Evolutionary conservation across 2,797 vertebrate genomes (phyloP).

Genomic region (Sebastes kiyomatsui): DNA sequence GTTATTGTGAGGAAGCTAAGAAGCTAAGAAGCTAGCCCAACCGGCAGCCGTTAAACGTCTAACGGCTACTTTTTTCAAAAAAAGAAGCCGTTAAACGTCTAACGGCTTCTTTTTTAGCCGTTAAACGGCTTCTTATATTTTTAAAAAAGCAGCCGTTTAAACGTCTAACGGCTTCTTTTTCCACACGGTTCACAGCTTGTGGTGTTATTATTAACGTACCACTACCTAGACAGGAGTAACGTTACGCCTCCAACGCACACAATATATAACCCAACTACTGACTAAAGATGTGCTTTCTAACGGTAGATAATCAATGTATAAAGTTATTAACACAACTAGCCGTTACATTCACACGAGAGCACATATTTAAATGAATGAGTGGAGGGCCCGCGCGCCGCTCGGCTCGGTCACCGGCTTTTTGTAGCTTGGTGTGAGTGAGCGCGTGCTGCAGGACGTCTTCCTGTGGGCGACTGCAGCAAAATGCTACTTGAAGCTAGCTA

Average conservation of each 20-base stretch:
- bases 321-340: neutral
- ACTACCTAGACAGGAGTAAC: neutral
- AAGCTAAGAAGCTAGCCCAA: too few species aligned
- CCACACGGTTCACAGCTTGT: neutral
- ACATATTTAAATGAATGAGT: constrained; percentile 63
- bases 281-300: neutral
- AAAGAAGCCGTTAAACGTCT: too few species aligned
- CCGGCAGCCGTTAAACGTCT: too few species aligned
- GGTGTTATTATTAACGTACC: neutral
- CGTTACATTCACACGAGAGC: neutral
- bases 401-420: constrained; percentile 59
- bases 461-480: constrained; percentile 75
- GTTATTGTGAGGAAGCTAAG: too few species aligned
- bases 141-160: too few species aligned
- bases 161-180: too few species aligned
- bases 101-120: too few species aligned
- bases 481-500: constrained; percentile 37
- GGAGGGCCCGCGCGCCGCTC: constrained; percentile 56
- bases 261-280: neutral
- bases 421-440: constrained; percentile 34
- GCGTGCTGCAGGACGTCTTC: constrained; percentile 73
- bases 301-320: neutral
- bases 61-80: too few species aligned
- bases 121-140: too few species aligned
- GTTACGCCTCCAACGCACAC: neutral